These are phyloP conservation scores for Condylostylus longicornis DNA, from an alignment of 1,140 invertebrate species.

Conservation along the genomic window DNA sequence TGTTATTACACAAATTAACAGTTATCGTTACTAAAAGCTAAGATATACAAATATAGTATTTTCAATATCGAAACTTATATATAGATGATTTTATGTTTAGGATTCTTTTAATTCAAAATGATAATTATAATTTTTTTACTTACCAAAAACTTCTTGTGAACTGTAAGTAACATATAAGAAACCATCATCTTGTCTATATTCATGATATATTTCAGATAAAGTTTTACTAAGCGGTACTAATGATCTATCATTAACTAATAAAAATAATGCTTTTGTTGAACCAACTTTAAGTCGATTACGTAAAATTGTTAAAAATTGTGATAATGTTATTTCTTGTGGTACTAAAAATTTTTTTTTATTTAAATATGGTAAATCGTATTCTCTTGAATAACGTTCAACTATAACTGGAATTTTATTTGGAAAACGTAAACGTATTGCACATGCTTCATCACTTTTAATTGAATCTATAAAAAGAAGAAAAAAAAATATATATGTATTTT, in stretches of 20 bases:
- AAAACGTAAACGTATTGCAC: constrained; percentile 41
- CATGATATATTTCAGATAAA: constrained; percentile 60
- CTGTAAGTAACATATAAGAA: constrained; percentile 78
- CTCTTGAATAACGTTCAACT: constrained; percentile 55
- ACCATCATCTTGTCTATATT: constrained; percentile 60
- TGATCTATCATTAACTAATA: constrained; percentile 67
- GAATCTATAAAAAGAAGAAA: background rate
- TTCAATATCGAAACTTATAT: too few relatives aligned
- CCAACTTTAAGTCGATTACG: constrained; percentile 39
- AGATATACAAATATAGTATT: too few relatives aligned
- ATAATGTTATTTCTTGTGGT: constrained; percentile 63
- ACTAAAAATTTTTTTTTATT: constrained; percentile 66
- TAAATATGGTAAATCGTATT: constrained; percentile 47
- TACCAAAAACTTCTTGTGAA: constrained; percentile 73
- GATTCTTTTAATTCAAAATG: too few relatives aligned
- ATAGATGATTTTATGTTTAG: too few relatives aligned
- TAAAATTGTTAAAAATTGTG: constrained; percentile 63
- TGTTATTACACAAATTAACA: too few relatives aligned
- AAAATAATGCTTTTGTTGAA: constrained; percentile 53
- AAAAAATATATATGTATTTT: too few relatives aligned
- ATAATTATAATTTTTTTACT: too few relatives aligned
- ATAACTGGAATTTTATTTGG: constrained; percentile 50
- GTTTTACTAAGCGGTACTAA: constrained; percentile 45
- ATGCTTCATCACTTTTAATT: constrained; percentile 34
- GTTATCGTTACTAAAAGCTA: too few relatives aligned